phyloP scores from a whole-genome alignment of 2,797 vertebrate genomes.

The Eulemur mongoz region DNA sequence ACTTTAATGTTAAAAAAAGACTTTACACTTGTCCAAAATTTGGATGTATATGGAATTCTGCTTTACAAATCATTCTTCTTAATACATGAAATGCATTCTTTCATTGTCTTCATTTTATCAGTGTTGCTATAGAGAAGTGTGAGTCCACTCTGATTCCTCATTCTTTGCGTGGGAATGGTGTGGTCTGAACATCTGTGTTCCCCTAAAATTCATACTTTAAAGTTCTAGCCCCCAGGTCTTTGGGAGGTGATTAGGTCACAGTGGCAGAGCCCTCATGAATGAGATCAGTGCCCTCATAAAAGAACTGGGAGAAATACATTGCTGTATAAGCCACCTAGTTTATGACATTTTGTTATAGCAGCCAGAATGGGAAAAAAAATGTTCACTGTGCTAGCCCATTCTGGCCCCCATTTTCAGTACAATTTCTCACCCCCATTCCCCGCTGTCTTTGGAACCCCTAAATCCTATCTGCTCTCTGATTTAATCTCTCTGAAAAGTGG shows the following conservation, averaged over 20 bases:
- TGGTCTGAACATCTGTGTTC: not conserved
- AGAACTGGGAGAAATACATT: not conserved
- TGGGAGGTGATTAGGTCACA: not conserved
- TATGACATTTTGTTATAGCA: not conserved
- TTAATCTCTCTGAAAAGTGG: not conserved
- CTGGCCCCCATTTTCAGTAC: not conserved
- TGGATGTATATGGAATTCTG: not conserved
- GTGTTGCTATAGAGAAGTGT: not conserved
- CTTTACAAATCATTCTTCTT: not conserved
- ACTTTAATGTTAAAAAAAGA: not conserved
- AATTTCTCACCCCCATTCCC: not conserved
- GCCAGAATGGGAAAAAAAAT: not conserved
- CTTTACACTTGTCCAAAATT: not conserved
- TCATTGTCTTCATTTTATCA: not conserved
- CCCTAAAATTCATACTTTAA: not conserved
- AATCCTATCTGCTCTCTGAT: not conserved
- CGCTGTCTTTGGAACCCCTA: not conserved
- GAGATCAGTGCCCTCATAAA: not conserved
- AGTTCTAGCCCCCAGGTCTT: not conserved
- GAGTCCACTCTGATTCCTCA: not conserved
- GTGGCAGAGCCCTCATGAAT: not conserved
- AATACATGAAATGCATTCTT: not conserved
- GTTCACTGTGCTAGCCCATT: too few species aligned
- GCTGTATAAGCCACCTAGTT: not conserved
- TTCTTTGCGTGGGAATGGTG: not conserved